Evolutionary conservation across 1,140 invertebrate genomes (phyloP).

Genomic region (Drosophila orosa): DNA sequence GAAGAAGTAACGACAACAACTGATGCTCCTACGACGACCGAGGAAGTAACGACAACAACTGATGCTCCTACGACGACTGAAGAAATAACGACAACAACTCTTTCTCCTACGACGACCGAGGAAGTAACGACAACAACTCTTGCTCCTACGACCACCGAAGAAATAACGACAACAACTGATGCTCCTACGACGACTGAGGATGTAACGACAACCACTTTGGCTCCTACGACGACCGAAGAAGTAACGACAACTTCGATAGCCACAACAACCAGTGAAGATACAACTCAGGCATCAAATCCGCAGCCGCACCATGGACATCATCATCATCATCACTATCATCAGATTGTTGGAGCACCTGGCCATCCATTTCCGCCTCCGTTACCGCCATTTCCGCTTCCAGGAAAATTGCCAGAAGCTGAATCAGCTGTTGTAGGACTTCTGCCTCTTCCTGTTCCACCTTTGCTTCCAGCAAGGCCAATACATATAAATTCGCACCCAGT

Average conservation of each 20-base stretch:
- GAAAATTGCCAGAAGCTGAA: conserved; percentile 8
- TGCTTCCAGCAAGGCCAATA: not conserved
- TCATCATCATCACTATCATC: conserved; percentile 18
- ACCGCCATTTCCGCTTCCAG: conserved; percentile 4
- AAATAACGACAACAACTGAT: not conserved
- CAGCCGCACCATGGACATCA: not conserved
- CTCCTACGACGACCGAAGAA: not conserved
- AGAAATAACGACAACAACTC: not conserved
- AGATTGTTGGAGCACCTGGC: not conserved
- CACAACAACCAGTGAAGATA: not conserved
- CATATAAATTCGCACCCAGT: not conserved
- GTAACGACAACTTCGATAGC: not conserved
- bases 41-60: not conserved
- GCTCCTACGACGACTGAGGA: not conserved
- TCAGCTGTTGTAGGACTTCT: conserved; percentile 20
- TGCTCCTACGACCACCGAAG: not conserved
- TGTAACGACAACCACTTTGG: not conserved
- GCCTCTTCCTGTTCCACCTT: conserved; percentile 6
- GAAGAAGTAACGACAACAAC: not conserved
- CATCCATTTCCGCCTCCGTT: conserved; percentile 7
- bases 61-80: not conserved
- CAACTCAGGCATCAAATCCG: not conserved
- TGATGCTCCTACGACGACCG: not conserved
- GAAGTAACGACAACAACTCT: not conserved
- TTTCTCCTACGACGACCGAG: not conserved